phyloP scores from a whole-genome alignment of 2,888 invertebrate genomes.

The Zaprionus lineosus region DNA sequence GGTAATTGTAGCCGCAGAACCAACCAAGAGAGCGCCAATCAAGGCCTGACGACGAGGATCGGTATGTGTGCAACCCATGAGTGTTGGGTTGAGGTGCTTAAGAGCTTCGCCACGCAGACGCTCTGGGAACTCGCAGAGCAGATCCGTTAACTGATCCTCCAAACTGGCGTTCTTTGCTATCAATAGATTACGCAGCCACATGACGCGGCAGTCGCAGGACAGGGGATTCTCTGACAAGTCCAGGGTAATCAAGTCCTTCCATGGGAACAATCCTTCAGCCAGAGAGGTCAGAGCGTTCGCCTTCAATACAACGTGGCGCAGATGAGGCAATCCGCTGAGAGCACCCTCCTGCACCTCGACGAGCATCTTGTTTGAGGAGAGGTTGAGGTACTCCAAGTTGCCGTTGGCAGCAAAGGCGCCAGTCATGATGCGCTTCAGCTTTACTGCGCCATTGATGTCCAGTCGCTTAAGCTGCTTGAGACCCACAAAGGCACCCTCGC shows the following conservation, averaged over 20 bases:
- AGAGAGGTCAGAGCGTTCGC: slow-evolving; percentile 90
- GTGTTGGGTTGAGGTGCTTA: slow-evolving; percentile 88
- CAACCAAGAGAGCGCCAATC: slow-evolving; percentile 89
- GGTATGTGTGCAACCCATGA: slow-evolving; percentile 91
- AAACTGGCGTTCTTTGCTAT: slow-evolving; percentile 78
- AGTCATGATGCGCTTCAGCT: slow-evolving; percentile 88
- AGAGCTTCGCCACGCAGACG: slow-evolving; percentile 89
- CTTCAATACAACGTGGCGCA: slow-evolving; percentile 89
- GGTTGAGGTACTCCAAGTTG: slow-evolving; percentile 89
- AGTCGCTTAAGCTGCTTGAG: slow-evolving; percentile 89
- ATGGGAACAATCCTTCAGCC: slow-evolving; percentile 90
- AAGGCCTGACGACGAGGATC: slow-evolving; percentile 92
- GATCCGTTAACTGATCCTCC: slow-evolving; percentile 79
- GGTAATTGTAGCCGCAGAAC: slow-evolving; percentile 88
- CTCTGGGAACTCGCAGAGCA: slow-evolving; percentile 90
- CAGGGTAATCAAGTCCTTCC: slow-evolving; percentile 89
- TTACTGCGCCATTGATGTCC: slow-evolving; percentile 90
- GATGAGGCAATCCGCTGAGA: slow-evolving; percentile 90
- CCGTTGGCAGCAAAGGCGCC: slow-evolving; percentile 92
- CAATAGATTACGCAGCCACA: slow-evolving; percentile 90
- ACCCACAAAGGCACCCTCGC: slow-evolving; percentile 90
- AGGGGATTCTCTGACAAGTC: slow-evolving; percentile 93
- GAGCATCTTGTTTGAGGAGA: slow-evolving; percentile 91
- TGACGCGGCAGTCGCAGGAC: slow-evolving; percentile 90
- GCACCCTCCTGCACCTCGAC: slow-evolving; percentile 90